Evolutionary conservation across 2,113 vertebrate species (phyloP).

Genomic region (Polyodon spathula): DNA sequence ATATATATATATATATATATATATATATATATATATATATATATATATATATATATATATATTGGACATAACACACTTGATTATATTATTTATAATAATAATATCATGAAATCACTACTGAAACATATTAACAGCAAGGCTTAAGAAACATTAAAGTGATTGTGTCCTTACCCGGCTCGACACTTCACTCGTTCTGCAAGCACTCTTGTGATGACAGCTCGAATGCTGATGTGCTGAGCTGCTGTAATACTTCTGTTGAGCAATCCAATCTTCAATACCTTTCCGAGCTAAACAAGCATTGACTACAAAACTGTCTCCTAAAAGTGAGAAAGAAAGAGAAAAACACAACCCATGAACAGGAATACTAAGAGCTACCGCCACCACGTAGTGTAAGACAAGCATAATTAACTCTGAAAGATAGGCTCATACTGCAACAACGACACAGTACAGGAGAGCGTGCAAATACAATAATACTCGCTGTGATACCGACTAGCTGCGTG

Average conservation of each 20-base stretch:
- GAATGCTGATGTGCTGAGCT: slow-evolving; percentile 54
- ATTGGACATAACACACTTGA: too few relatives aligned
- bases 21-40: too few relatives aligned
- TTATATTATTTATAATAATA: too few relatives aligned
- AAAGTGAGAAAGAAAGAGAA: slow-evolving; percentile 28
- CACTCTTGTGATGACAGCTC: slow-evolving; percentile 67
- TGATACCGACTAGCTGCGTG: too few relatives aligned
- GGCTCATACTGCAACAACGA: too few relatives aligned
- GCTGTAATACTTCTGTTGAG: slow-evolving; percentile 80
- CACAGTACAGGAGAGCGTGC: too few relatives aligned
- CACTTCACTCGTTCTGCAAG: slow-evolving; percentile 65
- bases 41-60: too few relatives aligned
- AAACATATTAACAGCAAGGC: not conserved
- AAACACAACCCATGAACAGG: not conserved
- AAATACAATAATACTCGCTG: too few relatives aligned
- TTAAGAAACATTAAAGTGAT: not conserved
- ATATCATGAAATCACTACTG: too few relatives aligned
- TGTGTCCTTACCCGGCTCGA: slow-evolving; percentile 69
- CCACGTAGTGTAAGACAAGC: too few relatives aligned
- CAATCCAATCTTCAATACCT: slow-evolving; percentile 93
- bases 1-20: too few relatives aligned
- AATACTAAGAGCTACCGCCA: not conserved
- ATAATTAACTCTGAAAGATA: too few relatives aligned
- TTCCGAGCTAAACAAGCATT: slow-evolving; percentile 88
- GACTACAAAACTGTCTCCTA: slow-evolving; percentile 94